Base-by-base conservation (phyloP, 2,797 vertebrate species). In the Eleutherodactylus coqui region DNA sequence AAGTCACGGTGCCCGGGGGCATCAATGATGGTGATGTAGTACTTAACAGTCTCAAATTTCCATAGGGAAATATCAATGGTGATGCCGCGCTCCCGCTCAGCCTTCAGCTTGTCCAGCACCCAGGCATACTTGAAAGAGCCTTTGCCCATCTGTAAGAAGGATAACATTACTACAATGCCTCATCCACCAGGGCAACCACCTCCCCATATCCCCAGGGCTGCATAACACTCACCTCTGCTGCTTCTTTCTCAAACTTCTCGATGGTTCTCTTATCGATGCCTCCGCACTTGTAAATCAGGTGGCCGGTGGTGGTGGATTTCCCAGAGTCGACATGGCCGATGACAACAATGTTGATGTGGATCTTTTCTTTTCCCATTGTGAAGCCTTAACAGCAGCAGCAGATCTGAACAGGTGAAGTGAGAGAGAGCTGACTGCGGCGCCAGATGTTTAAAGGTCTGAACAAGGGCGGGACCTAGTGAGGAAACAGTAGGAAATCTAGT, bases 311-410 rank as follows among this genome's bases (percentile, higher is more conserved):
- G 69, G 95, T 96, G 47, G 95, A 96, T 90, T 96, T 96, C 53
- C 95, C 95, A 51, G 94, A 96, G 92, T 96, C 96, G 92, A 96
- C 94, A 88, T 96, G 96, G 90, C 96, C 96, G 53, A 96, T 96
- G 87, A 96, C 95, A 93, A 96, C 94, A 88, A 96, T 95, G 92
- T 96, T 96, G 86, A 96, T 96, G 91, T 96, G 95, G 84, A 14
- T 90, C 92, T 96, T 96, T 92, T 96, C 95, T 93, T 96, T 96
- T 91, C 91, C 94, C 94, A 95, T 96, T 90, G 88, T 93, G 16
- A 34, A 17, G 0, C n/a, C 14, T 38, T n/a, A 4, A 0, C 1
- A 4, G 17, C 11, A 29, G 10, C 45, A n/a, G n/a, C n/a, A n/a
- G n/a, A n/a, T n/a, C 8, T 0, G 36, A 79, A 38, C 64, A 34